Conservation (phyloP, 2,888 invertebrate species). For the Odontomyia ornata region DNA sequence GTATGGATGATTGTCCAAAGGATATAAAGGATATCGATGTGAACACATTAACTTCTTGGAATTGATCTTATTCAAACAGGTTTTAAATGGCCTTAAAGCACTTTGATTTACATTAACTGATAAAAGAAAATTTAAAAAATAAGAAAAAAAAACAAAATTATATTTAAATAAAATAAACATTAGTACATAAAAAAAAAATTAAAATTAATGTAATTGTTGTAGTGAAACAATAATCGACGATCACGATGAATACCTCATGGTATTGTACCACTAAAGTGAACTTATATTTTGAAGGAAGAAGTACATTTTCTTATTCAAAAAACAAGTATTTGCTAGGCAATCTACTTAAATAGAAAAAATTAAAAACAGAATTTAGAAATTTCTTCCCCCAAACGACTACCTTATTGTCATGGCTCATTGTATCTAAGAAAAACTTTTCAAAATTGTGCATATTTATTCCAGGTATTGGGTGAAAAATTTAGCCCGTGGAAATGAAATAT, state of each 20-base stretch:
- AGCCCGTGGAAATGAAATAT: too few species aligned
- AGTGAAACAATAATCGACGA: constrained; percentile 15
- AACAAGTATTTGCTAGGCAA: background rate
- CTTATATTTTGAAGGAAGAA: background rate
- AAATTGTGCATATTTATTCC: too few species aligned
- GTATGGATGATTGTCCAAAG: too few species aligned
- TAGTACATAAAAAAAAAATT: background rate
- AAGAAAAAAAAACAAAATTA: background rate
- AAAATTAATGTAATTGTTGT: background rate
- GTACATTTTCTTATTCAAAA: too few species aligned
- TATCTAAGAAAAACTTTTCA: too few species aligned
- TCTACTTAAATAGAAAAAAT: background rate
- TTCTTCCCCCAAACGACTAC: too few species aligned
- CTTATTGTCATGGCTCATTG: too few species aligned
- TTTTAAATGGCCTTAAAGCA: constrained; percentile 47
- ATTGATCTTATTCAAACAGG: constrained; percentile 45
- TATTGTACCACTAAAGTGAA: constrained; percentile 24
- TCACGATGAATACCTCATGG: constrained; percentile 31
- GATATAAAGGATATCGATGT: too few species aligned
- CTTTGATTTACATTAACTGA: background rate
- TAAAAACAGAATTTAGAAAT: too few species aligned
- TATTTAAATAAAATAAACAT: background rate
- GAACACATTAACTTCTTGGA: background rate
- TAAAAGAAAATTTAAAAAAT: background rate
- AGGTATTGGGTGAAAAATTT: too few species aligned